These are phyloP conservation scores for Anseranas semipalmata DNA, from an alignment of 2,113 vertebrate species.

Conservation along the genomic window DNA sequence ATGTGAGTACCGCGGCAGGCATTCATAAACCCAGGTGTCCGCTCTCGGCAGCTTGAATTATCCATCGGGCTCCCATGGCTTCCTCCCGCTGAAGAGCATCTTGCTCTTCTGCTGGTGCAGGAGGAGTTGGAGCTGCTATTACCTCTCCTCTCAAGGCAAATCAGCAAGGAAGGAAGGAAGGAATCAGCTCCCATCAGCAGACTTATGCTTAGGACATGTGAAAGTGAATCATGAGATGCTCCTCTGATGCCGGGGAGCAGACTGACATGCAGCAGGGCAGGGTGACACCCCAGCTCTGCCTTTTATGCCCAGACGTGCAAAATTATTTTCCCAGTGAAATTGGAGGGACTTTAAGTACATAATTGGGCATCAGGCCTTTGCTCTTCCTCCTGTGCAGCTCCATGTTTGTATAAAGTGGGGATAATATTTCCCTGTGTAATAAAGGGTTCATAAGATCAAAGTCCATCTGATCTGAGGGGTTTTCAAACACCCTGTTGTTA, in stretches of 20 bases:
- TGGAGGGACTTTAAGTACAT: neutral
- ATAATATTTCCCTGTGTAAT: neutral
- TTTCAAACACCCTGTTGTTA: neutral
- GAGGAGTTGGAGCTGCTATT: neutral
- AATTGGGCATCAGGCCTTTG: neutral
- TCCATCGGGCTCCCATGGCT: neutral
- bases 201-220: neutral
- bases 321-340: neutral
- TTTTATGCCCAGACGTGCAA: fast-evolving
- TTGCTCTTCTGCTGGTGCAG: fast-evolving
- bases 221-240: neutral
- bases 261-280: neutral
- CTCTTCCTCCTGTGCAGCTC: neutral
- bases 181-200: neutral
- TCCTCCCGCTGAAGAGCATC: neutral
- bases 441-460: slow-evolving; percentile 1
- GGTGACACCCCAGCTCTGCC: neutral
- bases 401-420: neutral
- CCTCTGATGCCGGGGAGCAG: neutral
- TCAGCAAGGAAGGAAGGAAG: neutral
- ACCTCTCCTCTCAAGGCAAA: neutral
- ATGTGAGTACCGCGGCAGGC: neutral
- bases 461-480: neutral
- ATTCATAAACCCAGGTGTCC: neutral
- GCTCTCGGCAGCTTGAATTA: neutral